Evolutionary conservation across 2,113 vertebrate genomes (phyloP).

Genomic region (Anhinga anhinga): DNA sequence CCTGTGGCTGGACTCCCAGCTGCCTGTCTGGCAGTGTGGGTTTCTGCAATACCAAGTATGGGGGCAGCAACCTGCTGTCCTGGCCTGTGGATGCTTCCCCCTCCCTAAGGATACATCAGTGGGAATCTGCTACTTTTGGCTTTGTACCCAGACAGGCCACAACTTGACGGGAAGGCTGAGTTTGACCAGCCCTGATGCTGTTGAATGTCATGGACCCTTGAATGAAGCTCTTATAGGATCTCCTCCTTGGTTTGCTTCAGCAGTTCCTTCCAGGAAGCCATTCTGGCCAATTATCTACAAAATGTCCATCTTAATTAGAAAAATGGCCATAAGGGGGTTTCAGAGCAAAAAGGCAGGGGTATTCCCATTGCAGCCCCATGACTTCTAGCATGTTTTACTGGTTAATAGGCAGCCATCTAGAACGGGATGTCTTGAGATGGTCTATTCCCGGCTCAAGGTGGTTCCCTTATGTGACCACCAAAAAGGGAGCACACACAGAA

Average conservation of each 20-base stretch:
- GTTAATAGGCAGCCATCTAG: not conserved
- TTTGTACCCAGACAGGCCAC: conserved; percentile 21
- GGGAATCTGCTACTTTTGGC: conserved; percentile 25
- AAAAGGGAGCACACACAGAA: conserved; percentile 57
- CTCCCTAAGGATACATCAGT: not conserved
- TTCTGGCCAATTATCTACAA: not conserved
- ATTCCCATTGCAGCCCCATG: conserved; percentile 1
- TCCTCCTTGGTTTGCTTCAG: not conserved
- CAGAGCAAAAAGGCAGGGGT: conserved; percentile 19
- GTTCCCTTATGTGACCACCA: conserved; percentile 47
- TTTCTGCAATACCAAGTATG: not conserved
- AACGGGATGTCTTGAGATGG: conserved; percentile 6
- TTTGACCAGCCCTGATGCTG: not conserved
- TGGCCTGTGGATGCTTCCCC: not conserved
- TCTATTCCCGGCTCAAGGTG: not conserved
- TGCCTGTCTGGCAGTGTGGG: not conserved
- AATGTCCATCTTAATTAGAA: not conserved
- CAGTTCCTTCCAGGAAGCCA: not conserved
- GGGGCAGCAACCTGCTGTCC: not conserved
- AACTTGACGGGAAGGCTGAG: not conserved
- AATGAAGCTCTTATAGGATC: not conserved
- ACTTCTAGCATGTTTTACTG: not conserved
- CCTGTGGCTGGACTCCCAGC: not conserved
- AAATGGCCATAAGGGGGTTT: not conserved
- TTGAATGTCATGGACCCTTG: not conserved